Percentiles rank a stretch among this genome's conserved stretches.
Evolutionary conservation across 1,140 invertebrate species (phyloP).

Genomic region (Tetramorium alpestre): DNA sequence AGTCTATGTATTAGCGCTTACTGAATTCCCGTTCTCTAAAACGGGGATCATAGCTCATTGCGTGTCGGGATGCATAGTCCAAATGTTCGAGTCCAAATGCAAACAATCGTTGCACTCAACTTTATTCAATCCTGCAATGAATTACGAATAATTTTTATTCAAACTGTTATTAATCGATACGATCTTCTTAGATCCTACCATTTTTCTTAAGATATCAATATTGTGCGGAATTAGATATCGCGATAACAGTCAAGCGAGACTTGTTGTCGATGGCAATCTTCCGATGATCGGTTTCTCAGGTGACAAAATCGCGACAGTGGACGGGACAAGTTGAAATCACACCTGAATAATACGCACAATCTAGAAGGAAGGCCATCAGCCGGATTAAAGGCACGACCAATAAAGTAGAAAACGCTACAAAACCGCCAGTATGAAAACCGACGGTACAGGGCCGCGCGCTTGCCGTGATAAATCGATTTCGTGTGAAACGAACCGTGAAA

Average conservation of each 20-base stretch:
- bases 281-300: not conserved
- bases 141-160: not conserved
- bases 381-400: constrained; percentile 56
- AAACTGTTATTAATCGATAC: not conserved
- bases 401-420: constrained; percentile 61
- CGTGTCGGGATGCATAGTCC: constrained; percentile 4
- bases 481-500: constrained; percentile 74
- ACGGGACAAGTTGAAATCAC: constrained; percentile 25
- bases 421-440: constrained; percentile 53
- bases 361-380: constrained; percentile 44
- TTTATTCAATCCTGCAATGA: not conserved
- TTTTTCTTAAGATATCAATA: not conserved
- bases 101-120: constrained; percentile 4
- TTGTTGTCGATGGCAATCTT: not conserved
- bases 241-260: not conserved
- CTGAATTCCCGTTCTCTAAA: constrained; percentile 63
- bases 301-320: not conserved
- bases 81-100: not conserved
- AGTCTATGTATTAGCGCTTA: constrained; percentile 61
- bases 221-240: not conserved
- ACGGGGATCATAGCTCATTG: constrained; percentile 56
- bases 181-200: not conserved
- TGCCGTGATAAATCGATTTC: constrained; percentile 74
- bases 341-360: constrained; percentile 53
- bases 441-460: constrained; percentile 47